A percentile compares a stretch with the other conserved stretches of the same genome.
Evolutionary conservation across 1,140 invertebrate genomes (phyloP).

Genomic region (Lepidurus packardi): DNA sequence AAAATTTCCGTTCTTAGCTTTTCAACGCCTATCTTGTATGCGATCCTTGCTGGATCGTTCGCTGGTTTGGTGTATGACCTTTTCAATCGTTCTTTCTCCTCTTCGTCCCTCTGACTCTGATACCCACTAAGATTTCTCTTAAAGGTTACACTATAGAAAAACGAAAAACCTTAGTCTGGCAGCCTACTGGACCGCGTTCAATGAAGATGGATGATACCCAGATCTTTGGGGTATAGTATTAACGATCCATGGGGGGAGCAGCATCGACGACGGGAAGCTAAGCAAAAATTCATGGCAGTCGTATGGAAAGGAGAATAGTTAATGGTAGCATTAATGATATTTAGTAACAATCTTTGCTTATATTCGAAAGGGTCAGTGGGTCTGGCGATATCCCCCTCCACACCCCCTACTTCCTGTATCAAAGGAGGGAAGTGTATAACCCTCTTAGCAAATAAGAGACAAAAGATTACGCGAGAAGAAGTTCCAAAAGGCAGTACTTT

Average conservation of each 20-base stretch:
- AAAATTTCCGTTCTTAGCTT: too few relatives aligned
- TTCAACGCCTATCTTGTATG: too few relatives aligned
- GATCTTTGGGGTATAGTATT: not conserved
- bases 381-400: too few relatives aligned
- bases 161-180: not conserved
- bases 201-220: constrained; percentile 3
- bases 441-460: not conserved
- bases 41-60: too few relatives aligned
- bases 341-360: not conserved
- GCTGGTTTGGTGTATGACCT: too few relatives aligned
- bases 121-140: too few relatives aligned
- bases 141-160: not conserved
- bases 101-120: too few relatives aligned
- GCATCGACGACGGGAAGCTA: not conserved
- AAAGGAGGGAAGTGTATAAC: not conserved
- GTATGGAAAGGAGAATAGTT: not conserved
- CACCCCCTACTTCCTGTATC: too few relatives aligned
- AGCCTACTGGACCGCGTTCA: not conserved
- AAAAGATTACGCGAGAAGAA: constrained; percentile 17
- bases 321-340: constrained; percentile 1
- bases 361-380: too few relatives aligned
- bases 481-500: not conserved
- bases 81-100: too few relatives aligned
- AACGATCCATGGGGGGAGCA: not conserved
- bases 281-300: not conserved